Base-by-base conservation (phyloP, 2,797 vertebrate genomes). In the Falco biarmicus region DNA sequence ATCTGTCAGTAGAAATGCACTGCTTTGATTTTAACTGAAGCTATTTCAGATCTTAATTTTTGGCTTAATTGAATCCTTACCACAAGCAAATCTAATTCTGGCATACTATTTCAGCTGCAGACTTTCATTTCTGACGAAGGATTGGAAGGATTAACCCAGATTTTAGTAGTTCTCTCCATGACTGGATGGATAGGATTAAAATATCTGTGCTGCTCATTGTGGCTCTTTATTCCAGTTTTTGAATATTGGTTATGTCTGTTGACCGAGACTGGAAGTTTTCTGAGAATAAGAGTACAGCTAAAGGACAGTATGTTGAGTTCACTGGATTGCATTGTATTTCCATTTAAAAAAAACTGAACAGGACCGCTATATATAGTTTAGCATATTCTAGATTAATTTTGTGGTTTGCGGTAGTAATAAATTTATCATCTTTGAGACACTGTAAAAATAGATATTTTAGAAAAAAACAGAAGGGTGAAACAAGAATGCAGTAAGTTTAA, bases 21-120 rank as follows among this genome's bases (percentile, higher is more conserved):
- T 65, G 17, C 84, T 96, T 85, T 68, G 45, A 83, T 88, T 95
- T 92, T 93, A 87, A 91, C 89, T 83, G 91, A 84, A 92, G 43
- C 78, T 83, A 87, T 95, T 97, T 97, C 90, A 75, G 75, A 91
- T 91, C 87, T 96, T 95, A 71, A 90, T 90, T 96, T 96, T 96
- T 95, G 84, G 76, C 71, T 93, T 92, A 96, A 74, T 96, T n/a
- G 31, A 93, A 79, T 88, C 54, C 78, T 88, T 45, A 60, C 84
- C 90, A 92, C 65, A 93, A 94, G 84, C 64, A 86, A 91, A 87
- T 93, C 66, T 97, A 77, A 80, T 88, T 81, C 82, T 96, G 95
- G 89, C 90, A 82, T 74, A 86, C 91, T 90, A 71, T 93, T 96
- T 64, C 73, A 89, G 86, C 50, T 86, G 37, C 80, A 54, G 74